A percentile compares a stretch with the other conserved stretches of the same genome.
Evolutionary conservation across 2,888 invertebrate genomes (phyloP).

Genomic region (Polymixis lichenea): DNA sequence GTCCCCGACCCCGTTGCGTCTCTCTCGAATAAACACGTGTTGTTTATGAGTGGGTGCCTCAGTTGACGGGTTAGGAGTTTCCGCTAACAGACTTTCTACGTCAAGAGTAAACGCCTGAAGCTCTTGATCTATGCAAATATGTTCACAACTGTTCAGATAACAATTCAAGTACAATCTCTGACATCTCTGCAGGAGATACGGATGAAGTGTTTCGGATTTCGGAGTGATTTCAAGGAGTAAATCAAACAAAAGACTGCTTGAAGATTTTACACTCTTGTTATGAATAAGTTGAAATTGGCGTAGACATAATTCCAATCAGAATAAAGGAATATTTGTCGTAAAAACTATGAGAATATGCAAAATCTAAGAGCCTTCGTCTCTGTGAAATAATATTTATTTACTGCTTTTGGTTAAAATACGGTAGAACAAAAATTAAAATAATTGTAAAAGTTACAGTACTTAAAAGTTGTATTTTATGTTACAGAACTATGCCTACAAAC

Average conservation of each 20-base stretch:
- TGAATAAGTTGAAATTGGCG: not conserved
- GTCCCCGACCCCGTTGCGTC: slow-evolving; percentile 21
- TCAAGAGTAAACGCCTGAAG: slow-evolving; percentile 21
- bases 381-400: not conserved
- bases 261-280: not conserved
- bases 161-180: slow-evolving; percentile 40
- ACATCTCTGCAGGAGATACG: slow-evolving; percentile 46
- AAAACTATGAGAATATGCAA: not conserved
- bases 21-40: not conserved
- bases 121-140: slow-evolving; percentile 57
- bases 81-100: not conserved
- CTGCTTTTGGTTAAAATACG: not conserved
- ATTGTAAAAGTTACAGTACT: not conserved
- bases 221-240: slow-evolving; percentile 12
- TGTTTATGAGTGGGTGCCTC: not conserved
- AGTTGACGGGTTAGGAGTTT: slow-evolving; percentile 3
- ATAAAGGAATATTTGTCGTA: too few species aligned
- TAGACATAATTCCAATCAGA: not conserved
- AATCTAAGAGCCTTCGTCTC: not conserved
- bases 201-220: slow-evolving; percentile 28
- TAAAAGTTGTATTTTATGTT: not conserved
- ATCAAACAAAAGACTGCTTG: not conserved
- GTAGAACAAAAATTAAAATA: not conserved
- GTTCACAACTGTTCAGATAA: slow-evolving; percentile 59
- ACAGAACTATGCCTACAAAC: not conserved